phyloP scores from a whole-genome alignment of 2,888 invertebrate species.

The Diadegma fenestrale region DNA sequence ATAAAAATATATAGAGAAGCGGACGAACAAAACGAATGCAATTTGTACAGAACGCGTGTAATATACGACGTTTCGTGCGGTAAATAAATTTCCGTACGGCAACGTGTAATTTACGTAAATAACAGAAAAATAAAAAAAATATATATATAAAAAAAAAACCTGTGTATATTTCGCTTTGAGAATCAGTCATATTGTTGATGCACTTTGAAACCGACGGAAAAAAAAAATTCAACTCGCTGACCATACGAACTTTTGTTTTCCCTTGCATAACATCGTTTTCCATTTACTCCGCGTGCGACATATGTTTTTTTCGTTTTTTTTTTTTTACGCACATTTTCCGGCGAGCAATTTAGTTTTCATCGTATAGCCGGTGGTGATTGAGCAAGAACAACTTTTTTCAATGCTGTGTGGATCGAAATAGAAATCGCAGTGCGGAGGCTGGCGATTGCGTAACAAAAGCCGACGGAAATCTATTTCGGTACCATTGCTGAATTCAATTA shows the following conservation, averaged over 20 bases:
- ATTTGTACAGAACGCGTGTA: background rate
- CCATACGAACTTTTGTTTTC: background rate
- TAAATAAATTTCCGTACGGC: background rate
- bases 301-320: background rate
- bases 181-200: background rate
- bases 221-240: conserved; percentile 1
- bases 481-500: background rate
- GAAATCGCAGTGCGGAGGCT: background rate
- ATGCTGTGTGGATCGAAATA: background rate
- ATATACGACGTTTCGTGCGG: background rate
- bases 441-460: background rate
- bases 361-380: background rate
- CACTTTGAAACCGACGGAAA: background rate
- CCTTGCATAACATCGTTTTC: background rate
- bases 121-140: background rate
- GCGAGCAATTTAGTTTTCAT: background rate
- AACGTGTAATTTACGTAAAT: background rate
- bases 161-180: background rate
- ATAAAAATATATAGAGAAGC: background rate
- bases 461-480: background rate
- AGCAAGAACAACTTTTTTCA: background rate
- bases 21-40: background rate
- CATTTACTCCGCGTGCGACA: background rate
- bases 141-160: background rate
- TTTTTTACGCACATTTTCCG: background rate